Conservation (phyloP, 1,140 invertebrate species). For the Campodea augens region DNA sequence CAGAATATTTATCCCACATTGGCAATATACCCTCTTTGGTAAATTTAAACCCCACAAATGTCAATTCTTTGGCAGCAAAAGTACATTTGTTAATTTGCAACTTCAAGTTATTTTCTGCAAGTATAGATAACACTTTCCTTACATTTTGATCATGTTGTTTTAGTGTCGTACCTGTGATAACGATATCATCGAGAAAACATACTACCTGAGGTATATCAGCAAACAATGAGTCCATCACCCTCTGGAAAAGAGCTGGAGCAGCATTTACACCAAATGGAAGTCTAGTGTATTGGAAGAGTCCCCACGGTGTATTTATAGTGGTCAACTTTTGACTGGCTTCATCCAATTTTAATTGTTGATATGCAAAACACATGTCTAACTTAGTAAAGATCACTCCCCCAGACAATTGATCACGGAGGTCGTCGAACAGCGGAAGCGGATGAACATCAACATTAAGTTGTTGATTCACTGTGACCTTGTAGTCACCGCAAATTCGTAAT, state of each 20-base stretch:
- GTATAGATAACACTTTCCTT: too few species aligned
- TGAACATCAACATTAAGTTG: too few species aligned
- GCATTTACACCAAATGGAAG: neutral
- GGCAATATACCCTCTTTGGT: too few species aligned
- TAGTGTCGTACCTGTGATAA: neutral
- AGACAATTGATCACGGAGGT: too few species aligned
- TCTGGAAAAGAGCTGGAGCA: neutral
- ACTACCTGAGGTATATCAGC: constrained; percentile 4
- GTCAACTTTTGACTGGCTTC: neutral
- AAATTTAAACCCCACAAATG: too few species aligned
- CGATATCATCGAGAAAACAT: neutral
- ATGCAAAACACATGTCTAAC: neutral
- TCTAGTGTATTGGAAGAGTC: neutral
- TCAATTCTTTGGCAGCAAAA: too few species aligned
- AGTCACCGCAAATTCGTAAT: neutral
- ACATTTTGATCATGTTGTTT: too few species aligned
- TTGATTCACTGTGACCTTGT: neutral
- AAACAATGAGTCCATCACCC: neutral
- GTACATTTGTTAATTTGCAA: too few species aligned
- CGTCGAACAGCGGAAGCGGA: too few species aligned
- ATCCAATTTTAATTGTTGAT: neutral
- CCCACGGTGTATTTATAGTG: neutral
- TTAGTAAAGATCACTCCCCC: neutral
- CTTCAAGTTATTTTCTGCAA: too few species aligned
- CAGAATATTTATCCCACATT: too few species aligned